Conservation (phyloP, 2,888 invertebrate genomes). For the Tuta absoluta region DNA sequence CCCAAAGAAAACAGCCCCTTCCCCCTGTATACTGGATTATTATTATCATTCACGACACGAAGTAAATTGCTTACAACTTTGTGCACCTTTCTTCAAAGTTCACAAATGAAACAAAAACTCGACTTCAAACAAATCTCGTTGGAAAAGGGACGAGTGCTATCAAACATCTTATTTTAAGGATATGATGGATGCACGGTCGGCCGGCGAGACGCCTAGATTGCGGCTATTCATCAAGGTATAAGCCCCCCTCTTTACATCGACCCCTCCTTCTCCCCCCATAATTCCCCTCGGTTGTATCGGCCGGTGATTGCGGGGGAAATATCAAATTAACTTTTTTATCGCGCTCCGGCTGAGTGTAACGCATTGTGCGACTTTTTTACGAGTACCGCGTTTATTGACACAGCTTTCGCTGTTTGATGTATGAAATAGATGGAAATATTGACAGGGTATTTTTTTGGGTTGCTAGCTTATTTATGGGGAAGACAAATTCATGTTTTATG, state of each 20-base stretch:
- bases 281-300: slow-evolving; percentile 24
- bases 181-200: slow-evolving; percentile 49
- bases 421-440: background rate
- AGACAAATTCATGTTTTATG: too few species aligned
- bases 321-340: slow-evolving; percentile 31
- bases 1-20: too few species aligned
- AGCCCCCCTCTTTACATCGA: slow-evolving; percentile 22
- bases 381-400: slow-evolving; percentile 16
- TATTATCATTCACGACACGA: too few species aligned
- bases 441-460: background rate
- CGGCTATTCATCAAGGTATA: slow-evolving; percentile 50
- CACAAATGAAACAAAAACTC: background rate
- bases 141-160: slow-evolving; percentile 3
- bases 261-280: slow-evolving; percentile 23
- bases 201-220: slow-evolving; percentile 38
- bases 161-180: slow-evolving; percentile 29
- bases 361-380: slow-evolving; percentile 18
- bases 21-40: too few species aligned
- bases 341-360: slow-evolving; percentile 6
- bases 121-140: background rate
- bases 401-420: background rate
- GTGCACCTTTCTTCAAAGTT: background rate
- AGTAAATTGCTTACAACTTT: too few species aligned
- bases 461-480: background rate
- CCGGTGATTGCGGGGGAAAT: slow-evolving; percentile 35